Evolutionary conservation across 2,797 vertebrate species (phyloP).

Genomic region (Steatocranus sp.): DNA sequence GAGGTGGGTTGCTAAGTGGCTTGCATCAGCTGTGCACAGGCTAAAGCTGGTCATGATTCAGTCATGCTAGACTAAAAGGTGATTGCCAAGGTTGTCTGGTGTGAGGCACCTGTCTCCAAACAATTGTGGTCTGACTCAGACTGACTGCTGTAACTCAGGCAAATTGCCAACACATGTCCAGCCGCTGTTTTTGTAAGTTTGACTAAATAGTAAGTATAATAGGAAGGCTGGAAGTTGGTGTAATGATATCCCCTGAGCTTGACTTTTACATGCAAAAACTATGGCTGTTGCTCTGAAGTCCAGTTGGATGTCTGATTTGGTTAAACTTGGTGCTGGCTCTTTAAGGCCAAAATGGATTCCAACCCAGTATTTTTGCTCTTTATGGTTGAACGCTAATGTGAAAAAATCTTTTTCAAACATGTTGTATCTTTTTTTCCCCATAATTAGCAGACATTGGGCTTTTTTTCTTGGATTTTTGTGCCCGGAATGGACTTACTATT

Average conservation of each 20-base stretch:
- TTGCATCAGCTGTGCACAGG: background rate
- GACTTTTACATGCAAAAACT: background rate
- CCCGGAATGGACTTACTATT: background rate
- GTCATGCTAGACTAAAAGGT: background rate
- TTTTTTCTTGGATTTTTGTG: background rate
- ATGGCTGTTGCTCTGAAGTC: background rate
- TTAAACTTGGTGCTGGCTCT: background rate
- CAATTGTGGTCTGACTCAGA: background rate
- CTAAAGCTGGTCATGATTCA: background rate
- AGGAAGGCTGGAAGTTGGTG: background rate
- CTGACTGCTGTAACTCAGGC: background rate
- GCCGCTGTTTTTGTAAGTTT: background rate
- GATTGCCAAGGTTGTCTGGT: background rate
- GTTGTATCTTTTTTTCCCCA: fast-evolving
- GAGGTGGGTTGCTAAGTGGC: background rate
- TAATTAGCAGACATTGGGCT: background rate
- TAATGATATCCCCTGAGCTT: background rate
- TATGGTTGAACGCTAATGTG: background rate
- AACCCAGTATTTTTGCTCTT: background rate
- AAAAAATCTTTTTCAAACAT: background rate
- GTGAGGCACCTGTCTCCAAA: background rate
- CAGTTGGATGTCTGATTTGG: background rate
- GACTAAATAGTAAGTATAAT: background rate
- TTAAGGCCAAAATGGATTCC: background rate
- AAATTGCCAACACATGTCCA: background rate